Conservation (phyloP, 2,113 vertebrate genomes). For the Leuciscus idus region DNA sequence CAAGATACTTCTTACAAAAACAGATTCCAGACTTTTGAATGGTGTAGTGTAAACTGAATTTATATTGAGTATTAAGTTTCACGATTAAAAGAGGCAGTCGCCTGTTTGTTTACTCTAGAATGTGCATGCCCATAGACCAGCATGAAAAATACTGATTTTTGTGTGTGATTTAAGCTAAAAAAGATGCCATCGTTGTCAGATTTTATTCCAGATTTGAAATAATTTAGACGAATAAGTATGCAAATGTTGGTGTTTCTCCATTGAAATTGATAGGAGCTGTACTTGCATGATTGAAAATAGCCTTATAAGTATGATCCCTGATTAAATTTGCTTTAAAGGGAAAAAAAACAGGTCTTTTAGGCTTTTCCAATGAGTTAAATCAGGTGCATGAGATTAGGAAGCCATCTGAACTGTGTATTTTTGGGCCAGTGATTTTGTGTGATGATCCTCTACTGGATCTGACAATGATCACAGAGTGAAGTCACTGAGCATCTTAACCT, state of each 20-base stretch:
- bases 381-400: not conserved
- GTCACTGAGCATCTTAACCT: conserved; percentile 4
- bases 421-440: not conserved
- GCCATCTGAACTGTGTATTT: not conserved
- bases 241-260: not conserved
- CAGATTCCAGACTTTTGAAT: too few species aligned
- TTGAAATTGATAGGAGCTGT: not conserved
- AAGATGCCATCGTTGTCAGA: not conserved
- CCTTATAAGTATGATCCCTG: not conserved
- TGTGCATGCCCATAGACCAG: not conserved
- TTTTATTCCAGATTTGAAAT: not conserved
- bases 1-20: not conserved
- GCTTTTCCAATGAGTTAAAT: not conserved
- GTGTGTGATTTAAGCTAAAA: not conserved
- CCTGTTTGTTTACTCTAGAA: too few species aligned
- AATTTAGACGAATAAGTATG: not conserved
- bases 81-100: too few species aligned
- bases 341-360: not conserved
- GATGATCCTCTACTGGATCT: not conserved
- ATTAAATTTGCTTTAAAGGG: not conserved
- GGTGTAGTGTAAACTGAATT: too few species aligned
- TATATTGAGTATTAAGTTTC: not conserved
- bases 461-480: not conserved
- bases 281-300: not conserved
- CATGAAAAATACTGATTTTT: not conserved